Base-by-base conservation (phyloP, 2,888 invertebrate genomes). In the Frankliniella fusca region DNA sequence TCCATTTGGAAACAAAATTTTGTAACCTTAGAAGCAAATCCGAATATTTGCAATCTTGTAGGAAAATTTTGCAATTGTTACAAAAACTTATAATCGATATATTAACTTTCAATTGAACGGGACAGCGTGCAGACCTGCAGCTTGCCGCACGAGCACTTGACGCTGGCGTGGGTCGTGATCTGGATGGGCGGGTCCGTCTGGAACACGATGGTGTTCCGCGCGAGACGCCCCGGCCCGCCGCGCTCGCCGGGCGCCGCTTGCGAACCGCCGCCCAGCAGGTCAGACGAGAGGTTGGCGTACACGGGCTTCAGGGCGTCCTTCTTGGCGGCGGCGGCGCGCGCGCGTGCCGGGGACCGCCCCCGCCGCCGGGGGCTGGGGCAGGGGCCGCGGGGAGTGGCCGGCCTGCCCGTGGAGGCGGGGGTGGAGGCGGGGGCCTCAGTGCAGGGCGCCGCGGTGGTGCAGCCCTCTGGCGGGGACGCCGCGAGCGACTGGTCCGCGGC, bases 151-250 rank as follows among this genome's bases (percentile, higher is more conserved):
- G 70, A 76, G 27, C 70, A 76, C 27, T 76, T 76, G 70, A 76
- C 27, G 27, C 23, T 76, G 70, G 70, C 70, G 70, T 27, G 23
- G 27, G 70, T 76, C 10, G 70, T 76, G 27, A 76, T n/a, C 23
- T 12, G n/a, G 70, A 76, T 76, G 23, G 70, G 70, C 27, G 70
- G 70, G 70, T 76, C 70, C 23, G 70, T 76, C 70, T 76, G 70
- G 70, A 76, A 76, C 70, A 76, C 70, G 70, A 76, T 76, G 23
- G 70, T 76, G 70, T 76, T 76, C 27, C 70, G 23, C 23, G 38
- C 38, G 3, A 38, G 38, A 38, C 38, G 38, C 38, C 5, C 38
- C 38, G 5, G 38, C 3, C 38, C 38, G 38, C 38, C 38, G 38
- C 38, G 38, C n/a, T n/a, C n/a, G 38, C 5, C 38, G 3, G 5